Percentiles rank a stretch among this genome's conserved stretches.
These are phyloP conservation scores for Trimorus sp. DNA, from an alignment of 2,888 invertebrate genomes.

Conservation along the genomic window DNA sequence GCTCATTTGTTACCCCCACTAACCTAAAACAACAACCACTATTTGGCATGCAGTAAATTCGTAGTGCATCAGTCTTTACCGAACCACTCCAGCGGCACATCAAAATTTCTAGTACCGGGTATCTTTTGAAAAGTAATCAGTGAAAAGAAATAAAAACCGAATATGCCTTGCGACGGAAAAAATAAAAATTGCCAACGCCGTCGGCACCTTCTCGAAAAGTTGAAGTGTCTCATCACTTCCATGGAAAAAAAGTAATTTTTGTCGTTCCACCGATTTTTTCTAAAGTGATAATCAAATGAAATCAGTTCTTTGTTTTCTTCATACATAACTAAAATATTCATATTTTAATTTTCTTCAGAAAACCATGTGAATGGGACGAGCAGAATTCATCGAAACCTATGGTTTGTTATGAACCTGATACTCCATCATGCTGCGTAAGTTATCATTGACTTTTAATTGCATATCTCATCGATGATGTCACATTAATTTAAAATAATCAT, in stretches of 20 bases:
- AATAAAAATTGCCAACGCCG: slow-evolving; percentile 76
- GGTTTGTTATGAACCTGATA: background rate
- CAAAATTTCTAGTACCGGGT: too few species aligned
- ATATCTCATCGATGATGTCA: background rate
- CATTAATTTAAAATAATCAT: background rate
- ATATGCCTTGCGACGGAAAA: slow-evolving; percentile 79
- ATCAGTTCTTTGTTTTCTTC: too few species aligned
- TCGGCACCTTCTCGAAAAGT: slow-evolving; percentile 74
- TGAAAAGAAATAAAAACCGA: slow-evolving; percentile 3
- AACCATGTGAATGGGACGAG: slow-evolving; percentile 33
- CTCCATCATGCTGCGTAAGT: slow-evolving; percentile 8
- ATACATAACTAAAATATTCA: too few species aligned
- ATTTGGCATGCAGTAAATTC: too few species aligned
- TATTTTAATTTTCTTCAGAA: slow-evolving; percentile 17
- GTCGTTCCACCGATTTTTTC: background rate
- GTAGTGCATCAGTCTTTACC: too few species aligned
- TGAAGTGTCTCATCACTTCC: slow-evolving; percentile 78
- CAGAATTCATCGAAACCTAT: background rate
- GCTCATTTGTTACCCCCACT: too few species aligned
- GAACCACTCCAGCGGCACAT: too few species aligned
- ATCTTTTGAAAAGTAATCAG: too few species aligned
- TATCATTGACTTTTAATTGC: background rate
- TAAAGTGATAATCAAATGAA: slow-evolving; percentile 2
- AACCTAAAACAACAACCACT: too few species aligned
- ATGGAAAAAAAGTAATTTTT: slow-evolving; percentile 76